Evolutionary conservation across 2,888 invertebrate species (phyloP), one percentile per base, ranked within the genome.

Genomic region (Trichogramma evanescens): DNA sequence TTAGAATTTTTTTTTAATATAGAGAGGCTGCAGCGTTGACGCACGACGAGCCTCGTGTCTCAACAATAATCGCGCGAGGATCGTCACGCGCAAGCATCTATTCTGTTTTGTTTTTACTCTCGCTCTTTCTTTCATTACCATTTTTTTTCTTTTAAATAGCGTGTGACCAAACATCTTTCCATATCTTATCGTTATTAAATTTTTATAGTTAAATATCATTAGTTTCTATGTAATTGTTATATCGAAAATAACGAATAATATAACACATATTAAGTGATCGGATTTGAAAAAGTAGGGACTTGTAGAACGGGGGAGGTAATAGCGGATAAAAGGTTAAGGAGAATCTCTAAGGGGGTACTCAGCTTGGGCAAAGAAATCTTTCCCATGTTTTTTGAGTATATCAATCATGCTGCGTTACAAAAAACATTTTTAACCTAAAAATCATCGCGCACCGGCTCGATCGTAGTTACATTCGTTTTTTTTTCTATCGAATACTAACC

Each of bases 171-270:
- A 76, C 75, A 75, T 76, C 74, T 75, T 70, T 74, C 75, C 75
- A 72, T 75, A 75, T 74, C 76, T 77, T 74, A 76, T 76, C 76
- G 71, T 77, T 76, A 73, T 77, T 75, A 74, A 75, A 74, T 75
- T 77, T 26, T 26, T 26, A 77, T 76, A 71, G 76, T 76, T 77
- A 77, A 75, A 72, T 77, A 76, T 76, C 71, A 74, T 75, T 76
- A 77, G 72, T 74, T 72, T 74, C 76, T 76, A 75, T 74, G 66
- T 72, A 75, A 76, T 75, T 77, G 74, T 76, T 76, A 77, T 77
- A 77, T 77, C 76, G 77, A 77, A 77, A 77, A 77, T 77, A 77
- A 76, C 77, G 77, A 75, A 77, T 77, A 77, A 77, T 77, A 77
- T 77, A 77, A 77, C 77, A 77, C 75, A 77, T 76, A 58, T 63